Evolutionary conservation across 2,888 invertebrate genomes (phyloP).

Genomic region (Microctonus hyperodae): DNA sequence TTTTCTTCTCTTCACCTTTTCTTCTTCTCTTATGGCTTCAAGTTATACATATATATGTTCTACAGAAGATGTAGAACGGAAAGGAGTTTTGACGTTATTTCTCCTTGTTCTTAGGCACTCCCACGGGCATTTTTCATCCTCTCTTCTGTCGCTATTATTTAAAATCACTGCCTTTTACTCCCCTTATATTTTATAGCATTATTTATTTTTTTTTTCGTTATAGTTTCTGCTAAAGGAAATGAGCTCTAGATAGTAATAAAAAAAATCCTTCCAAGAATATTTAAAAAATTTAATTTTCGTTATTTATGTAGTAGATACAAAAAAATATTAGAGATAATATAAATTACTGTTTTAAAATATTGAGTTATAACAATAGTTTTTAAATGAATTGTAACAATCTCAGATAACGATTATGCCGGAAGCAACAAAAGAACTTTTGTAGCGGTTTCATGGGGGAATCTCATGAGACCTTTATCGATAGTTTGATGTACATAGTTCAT

Average conservation of each 20-base stretch:
- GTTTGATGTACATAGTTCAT: slow-evolving; percentile 25
- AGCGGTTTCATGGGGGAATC: slow-evolving; percentile 1
- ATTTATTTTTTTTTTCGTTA: not conserved
- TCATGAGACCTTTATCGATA: slow-evolving; percentile 19
- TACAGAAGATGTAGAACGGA: not conserved
- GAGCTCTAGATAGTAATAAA: not conserved
- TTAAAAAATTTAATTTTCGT: not conserved
- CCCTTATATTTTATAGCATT: not conserved
- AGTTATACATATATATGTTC: not conserved
- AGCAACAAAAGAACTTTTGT: not conserved
- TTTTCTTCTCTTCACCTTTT: not conserved
- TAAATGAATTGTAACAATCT: not conserved
- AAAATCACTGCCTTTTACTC: slow-evolving; percentile 13
- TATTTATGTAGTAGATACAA: not conserved
- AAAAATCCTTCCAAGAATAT: not conserved
- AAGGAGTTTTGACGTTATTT: slow-evolving; percentile 12
- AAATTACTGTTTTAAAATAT: not conserved
- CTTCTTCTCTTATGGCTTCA: not conserved
- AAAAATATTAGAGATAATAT: not conserved
- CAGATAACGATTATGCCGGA: not conserved
- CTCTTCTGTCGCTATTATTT: slow-evolving; percentile 19
- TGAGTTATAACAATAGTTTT: not conserved
- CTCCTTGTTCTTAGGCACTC: slow-evolving; percentile 22
- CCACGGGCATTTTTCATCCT: slow-evolving; percentile 10
- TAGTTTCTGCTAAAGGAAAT: not conserved